Conservation (phyloP, 2,888 invertebrate genomes). For the Cylloceria caligata region DNA sequence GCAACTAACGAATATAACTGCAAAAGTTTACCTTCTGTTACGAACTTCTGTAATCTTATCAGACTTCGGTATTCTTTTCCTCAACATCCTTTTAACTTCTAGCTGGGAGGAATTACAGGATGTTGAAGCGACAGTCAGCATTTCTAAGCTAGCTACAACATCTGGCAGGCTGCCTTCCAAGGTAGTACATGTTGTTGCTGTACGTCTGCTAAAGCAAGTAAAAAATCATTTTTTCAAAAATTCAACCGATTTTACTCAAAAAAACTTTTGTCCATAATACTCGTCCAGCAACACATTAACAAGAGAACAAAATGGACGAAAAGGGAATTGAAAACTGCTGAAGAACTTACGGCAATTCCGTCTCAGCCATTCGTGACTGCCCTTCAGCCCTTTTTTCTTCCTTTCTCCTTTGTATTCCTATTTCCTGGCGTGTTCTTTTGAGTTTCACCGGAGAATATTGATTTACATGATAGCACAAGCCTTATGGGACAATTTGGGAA, state of each 20-base stretch:
- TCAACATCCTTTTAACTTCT: slow-evolving; percentile 69
- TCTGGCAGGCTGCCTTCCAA: slow-evolving; percentile 78
- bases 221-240: not conserved
- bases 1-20: not conserved
- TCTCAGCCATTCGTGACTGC: slow-evolving; percentile 1
- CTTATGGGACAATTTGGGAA: no score
- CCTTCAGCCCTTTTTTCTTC: not conserved
- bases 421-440: no score
- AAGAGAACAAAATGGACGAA: slow-evolving; percentile 1
- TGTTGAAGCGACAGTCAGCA: slow-evolving; percentile 76
- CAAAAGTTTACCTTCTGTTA: slow-evolving; percentile 79
- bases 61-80: slow-evolving; percentile 69
- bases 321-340: not conserved
- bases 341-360: not conserved
- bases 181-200: not conserved
- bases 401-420: not conserved
- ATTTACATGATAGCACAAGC: no score
- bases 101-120: slow-evolving; percentile 7
- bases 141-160: slow-evolving; percentile 79
- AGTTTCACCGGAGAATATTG: no score
- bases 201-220: slow-evolving; percentile 26
- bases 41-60: slow-evolving; percentile 69
- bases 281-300: no score
- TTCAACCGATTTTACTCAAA: not conserved
- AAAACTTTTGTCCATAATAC: not conserved